Percentiles rank a stretch among this genome's conserved stretches.
phyloP scores from a whole-genome alignment of 2,888 invertebrate genomes.

The Leucozona laternaria region DNA sequence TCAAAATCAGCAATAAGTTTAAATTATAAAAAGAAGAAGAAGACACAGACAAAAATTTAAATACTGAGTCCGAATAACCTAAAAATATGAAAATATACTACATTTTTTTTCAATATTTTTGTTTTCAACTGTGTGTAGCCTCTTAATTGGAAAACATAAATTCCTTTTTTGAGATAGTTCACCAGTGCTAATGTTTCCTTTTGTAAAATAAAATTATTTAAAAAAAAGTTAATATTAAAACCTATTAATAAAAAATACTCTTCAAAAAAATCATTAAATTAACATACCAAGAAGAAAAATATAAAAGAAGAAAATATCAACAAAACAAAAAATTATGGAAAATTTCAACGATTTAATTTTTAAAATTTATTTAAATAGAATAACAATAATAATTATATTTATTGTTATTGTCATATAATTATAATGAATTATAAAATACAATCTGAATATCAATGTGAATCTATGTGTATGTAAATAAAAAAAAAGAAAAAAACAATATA shows the following conservation, averaged over 20 bases:
- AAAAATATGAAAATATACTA: no score
- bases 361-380: constrained; percentile 51
- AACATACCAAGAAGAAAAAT: constrained; percentile 31
- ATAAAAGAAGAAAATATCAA: constrained; percentile 33
- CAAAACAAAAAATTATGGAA: constrained; percentile 40
- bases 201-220: constrained; percentile 69
- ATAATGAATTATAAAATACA: constrained; percentile 9
- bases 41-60: no score
- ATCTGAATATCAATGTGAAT: constrained; percentile 71
- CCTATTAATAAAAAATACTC: constrained; percentile 27
- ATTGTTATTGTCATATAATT: constrained; percentile 57
- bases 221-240: constrained; percentile 21
- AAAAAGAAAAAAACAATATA: constrained; percentile 41
- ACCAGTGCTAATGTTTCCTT: constrained; percentile 13
- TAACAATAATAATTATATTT: constrained; percentile 40
- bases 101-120: no score
- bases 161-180: no score
- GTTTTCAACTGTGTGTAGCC: no score
- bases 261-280: constrained; percentile 37
- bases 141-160: no score
- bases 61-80: no score
- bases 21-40: no score
- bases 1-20: no score
- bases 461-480: constrained; percentile 74
- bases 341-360: constrained; percentile 75